These are phyloP conservation scores for Channa argus DNA, from an alignment of 2,113 vertebrate species.

Conservation along the genomic window DNA sequence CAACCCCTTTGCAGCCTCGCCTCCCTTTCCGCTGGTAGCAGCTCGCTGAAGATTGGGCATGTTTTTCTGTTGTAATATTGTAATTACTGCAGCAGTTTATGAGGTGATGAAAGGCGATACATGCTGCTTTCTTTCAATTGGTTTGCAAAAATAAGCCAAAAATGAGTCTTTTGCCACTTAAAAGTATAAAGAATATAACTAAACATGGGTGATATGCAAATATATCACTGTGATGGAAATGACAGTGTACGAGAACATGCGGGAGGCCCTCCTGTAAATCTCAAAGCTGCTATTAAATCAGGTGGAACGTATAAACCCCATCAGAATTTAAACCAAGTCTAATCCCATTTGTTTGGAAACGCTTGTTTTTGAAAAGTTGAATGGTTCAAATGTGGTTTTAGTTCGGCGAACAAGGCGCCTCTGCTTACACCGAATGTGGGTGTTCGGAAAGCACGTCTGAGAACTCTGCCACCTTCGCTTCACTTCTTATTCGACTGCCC, in stretches of 20 bases:
- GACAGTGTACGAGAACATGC: conserved; percentile 38
- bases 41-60: conserved; percentile 47
- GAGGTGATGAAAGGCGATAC: conserved; percentile 71
- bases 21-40: conserved; percentile 49
- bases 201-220: conserved; percentile 72
- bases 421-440: conserved; percentile 51
- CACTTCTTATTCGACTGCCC: conserved; percentile 60
- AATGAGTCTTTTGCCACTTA: conserved; percentile 47
- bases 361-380: conserved; percentile 64
- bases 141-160: conserved; percentile 36
- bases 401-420: conserved; percentile 36
- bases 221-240: conserved; percentile 68
- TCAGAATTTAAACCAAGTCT: conserved; percentile 66
- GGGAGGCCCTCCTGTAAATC: conserved; percentile 58
- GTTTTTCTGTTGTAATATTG: conserved; percentile 72
- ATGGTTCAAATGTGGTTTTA: conserved; percentile 44
- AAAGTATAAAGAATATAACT: conserved; percentile 53
- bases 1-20: conserved; percentile 64
- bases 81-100: conserved; percentile 80
- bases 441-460: conserved; percentile 55
- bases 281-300: conserved; percentile 66
- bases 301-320: conserved; percentile 64
- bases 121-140: conserved; percentile 51
- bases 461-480: conserved; percentile 61
- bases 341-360: conserved; percentile 75